Evolutionary conservation across 2,797 vertebrate species (phyloP).

Genomic region (Ptychobarbus kaznakovi): DNA sequence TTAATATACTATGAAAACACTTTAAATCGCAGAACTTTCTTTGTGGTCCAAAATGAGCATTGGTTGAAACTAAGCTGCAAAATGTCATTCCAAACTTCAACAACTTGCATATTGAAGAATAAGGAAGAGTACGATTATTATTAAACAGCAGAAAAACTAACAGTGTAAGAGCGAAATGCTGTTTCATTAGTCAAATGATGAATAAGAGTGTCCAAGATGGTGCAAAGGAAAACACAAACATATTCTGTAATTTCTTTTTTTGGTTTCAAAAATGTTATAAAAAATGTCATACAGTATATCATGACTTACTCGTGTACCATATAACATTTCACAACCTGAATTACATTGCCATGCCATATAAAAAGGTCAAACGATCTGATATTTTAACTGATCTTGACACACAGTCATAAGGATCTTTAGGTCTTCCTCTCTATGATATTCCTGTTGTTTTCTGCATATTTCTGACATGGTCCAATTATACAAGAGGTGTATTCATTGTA

Average conservation of each 20-base stretch:
- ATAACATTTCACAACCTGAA: background rate
- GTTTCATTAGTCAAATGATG: background rate
- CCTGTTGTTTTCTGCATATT: background rate
- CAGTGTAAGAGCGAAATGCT: background rate
- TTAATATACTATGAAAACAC: background rate
- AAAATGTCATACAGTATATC: background rate
- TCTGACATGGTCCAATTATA: background rate
- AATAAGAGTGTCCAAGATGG: background rate
- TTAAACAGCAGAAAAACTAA: background rate
- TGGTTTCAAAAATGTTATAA: background rate
- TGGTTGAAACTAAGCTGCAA: background rate
- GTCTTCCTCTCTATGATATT: background rate
- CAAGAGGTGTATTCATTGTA: background rate
- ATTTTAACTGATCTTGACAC: conserved; percentile 15
- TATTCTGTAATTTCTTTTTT: background rate
- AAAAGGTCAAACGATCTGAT: background rate
- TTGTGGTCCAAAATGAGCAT: background rate
- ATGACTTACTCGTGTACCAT: background rate
- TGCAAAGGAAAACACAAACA: background rate
- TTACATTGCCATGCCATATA: background rate
- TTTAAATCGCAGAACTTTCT: background rate
- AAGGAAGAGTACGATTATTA: background rate
- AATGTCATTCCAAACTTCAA: background rate
- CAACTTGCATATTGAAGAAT: background rate
- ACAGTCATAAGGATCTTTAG: background rate